Conservation (phyloP, 2,797 vertebrate genomes). For the Astyanax mexicanus region DNA sequence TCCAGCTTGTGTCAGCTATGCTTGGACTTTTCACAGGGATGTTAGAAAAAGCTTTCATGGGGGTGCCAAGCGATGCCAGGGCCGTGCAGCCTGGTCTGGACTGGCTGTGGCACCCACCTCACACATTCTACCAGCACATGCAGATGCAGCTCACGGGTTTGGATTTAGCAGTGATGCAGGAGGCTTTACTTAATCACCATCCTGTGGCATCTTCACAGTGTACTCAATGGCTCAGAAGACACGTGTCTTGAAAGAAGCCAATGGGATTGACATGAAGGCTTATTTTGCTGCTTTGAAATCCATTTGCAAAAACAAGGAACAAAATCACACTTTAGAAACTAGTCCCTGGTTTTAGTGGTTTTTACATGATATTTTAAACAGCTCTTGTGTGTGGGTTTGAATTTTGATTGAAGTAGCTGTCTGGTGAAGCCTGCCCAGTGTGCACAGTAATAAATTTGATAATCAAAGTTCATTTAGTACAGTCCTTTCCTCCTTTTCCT, state of each 20-base stretch:
- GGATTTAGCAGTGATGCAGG: slow-evolving; percentile 63
- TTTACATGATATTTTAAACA: slow-evolving; percentile 1
- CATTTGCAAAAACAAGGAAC: no score
- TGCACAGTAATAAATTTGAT: slow-evolving; percentile 39
- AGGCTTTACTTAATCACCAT: slow-evolving; percentile 14
- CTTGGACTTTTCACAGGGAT: slow-evolving; percentile 76
- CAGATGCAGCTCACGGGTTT: slow-evolving; percentile 69
- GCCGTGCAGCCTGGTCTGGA: slow-evolving; percentile 72
- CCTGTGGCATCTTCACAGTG: slow-evolving; percentile 14
- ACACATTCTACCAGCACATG: slow-evolving; percentile 76
- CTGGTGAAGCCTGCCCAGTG: slow-evolving; percentile 14
- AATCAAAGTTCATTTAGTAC: slow-evolving; percentile 41
- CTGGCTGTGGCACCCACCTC: slow-evolving; percentile 73
- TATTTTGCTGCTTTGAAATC: no score
- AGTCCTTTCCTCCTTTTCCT: slow-evolving; percentile 2
- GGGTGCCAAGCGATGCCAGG: slow-evolving; percentile 78
- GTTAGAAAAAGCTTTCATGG: slow-evolving; percentile 76
- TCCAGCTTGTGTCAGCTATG: slow-evolving; percentile 77
- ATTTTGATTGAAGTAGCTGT: slow-evolving; percentile 15
- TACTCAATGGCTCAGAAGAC: slow-evolving; percentile 1
- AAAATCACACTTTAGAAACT: no score
- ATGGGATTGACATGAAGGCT: neutral
- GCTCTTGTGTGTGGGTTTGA: neutral
- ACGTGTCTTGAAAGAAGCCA: no score
- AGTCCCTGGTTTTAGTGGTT: no score